Evolutionary conservation across 2,888 invertebrate genomes (phyloP), one percentile per base, ranked within the genome.

Genomic region (Anorthoa munda): DNA sequence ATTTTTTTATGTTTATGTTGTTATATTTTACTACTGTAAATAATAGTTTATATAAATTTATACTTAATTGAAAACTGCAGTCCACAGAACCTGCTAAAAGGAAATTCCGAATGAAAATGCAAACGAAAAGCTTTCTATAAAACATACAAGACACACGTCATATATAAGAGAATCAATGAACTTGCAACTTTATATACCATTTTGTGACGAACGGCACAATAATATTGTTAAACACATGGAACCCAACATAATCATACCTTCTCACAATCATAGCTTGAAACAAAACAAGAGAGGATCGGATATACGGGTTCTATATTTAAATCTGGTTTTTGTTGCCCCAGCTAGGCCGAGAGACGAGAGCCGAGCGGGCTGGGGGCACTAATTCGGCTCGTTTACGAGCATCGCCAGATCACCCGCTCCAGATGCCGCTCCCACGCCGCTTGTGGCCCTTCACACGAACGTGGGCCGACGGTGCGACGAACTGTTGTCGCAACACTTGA

Each of bases 321-420:
- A 92, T 88, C 82, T 86, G 88, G 91, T 93, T 93, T 93, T 94
- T 93, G 93, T 92, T 93, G 90, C 91, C 90, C 91, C 91, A 89
- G 92, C 92, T 92, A 91, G 92, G 90, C 79, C 67, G 39, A 39
- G 39, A 31, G 5, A 5, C 31, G 31, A 31, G 31, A 39, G 39
- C 39, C 39, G 65, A 81, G 75, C 77, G 72, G 75, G 87, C 85
- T 90, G 89, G 90, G 90, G 91, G 93, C 90, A 93, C 95, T 95
- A 95, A 95, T 94, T 95, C 92, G 88, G 93, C 91, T 71, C 91
- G 93, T 96, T 96, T 95, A 96, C 94, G 96, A 95, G 92, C 89
- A 79, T 81, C 88, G 91, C 92, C 93, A 92, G 93, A 92, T 89
- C 92, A 89, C 88, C 89, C 90, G 90, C 87, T 88, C 93, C 94